Evolutionary conservation across 2,888 invertebrate species (phyloP), one percentile per base, ranked within the genome.

Genomic region (Physocephala rufipes): DNA sequence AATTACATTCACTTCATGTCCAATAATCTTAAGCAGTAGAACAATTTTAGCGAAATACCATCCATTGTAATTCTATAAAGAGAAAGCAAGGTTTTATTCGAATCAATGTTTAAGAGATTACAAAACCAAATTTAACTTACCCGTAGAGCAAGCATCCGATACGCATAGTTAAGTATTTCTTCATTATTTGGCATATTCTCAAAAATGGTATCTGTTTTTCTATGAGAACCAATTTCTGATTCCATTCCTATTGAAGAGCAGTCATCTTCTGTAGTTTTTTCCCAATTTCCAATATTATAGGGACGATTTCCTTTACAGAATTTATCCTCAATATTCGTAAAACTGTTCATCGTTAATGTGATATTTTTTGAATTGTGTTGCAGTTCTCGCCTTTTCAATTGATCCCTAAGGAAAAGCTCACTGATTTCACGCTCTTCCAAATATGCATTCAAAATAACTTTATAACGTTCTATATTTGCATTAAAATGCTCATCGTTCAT

Each of bases 31-130:
- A 0, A 84, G 71, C 1, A 84, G 74, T 28, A 84, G 65, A 1
- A 80, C 80, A 28, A 84, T 76, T 76, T 84, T 85, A 24, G 84
- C 84, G 71, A 83, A 82, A 67, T 82, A 79, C 84, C 84, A 84
- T 45, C 85, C 84, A 15, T 76, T 68, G 30, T 80, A 83, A 9
- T 74, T 79, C 85, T 84, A 45, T 0, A 62, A 71, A 67, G 19
- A 30, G 36, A 1, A 49, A 24, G 16, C 28, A 28, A 59, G 21
- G n/a, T 47, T 47, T 13, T 63, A 15, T 36, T 66, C 30, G 51
- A 53, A 28, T 24, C 26, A n/a, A 12, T 2, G 26, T 49, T 15
- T 26, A 24, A 1, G 13, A 63, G 19, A 12, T 59, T 59, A 45
- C 21, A n/a, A 13, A 47, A 63, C 24, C 49, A 49, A 0, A 28